These are phyloP conservation scores for Dasyornis broadbenti DNA, from an alignment of 2,113 vertebrate genomes.

Conservation along the genomic window DNA sequence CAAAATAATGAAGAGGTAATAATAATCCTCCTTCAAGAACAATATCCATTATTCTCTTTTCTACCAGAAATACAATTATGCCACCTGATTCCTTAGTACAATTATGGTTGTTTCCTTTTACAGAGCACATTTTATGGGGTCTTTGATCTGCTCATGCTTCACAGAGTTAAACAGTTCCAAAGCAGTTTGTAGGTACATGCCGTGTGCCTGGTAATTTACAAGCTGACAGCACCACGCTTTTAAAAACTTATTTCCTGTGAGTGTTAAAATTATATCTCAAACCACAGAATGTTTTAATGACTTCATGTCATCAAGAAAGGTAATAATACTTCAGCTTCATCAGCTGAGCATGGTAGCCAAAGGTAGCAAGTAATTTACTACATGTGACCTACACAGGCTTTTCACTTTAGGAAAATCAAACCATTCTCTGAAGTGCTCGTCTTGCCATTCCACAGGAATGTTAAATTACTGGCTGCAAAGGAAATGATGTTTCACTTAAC, in stretches of 20 bases:
- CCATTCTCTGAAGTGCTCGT: not conserved
- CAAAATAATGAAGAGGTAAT: not conserved
- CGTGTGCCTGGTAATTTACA: not conserved
- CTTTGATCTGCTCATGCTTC: not conserved
- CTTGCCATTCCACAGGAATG: not conserved
- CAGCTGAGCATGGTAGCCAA: not conserved
- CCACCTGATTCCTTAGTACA: not conserved
- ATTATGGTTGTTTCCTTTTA: not conserved
- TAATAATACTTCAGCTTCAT: not conserved
- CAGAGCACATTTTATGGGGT: not conserved
- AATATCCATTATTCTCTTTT: not conserved
- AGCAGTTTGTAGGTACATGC: not conserved
- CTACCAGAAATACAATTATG: not conserved
- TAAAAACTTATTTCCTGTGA: not conserved
- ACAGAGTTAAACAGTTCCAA: not conserved
- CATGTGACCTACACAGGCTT: not conserved
- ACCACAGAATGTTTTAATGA: constrained; percentile 7
- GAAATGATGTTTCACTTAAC: not conserved
- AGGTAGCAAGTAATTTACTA: constrained; percentile 1
- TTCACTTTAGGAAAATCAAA: constrained; percentile 20
- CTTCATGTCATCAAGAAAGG: constrained; percentile 17
- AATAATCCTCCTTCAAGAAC: not conserved
- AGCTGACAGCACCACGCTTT: not conserved
- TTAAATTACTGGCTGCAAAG: not conserved
- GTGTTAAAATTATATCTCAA: constrained; percentile 32